Percentiles rank a stretch among this genome's conserved stretches.
These are phyloP conservation scores for Meghimatium bilineatum DNA, from an alignment of 2,888 invertebrate genomes.

Conservation along the genomic window DNA sequence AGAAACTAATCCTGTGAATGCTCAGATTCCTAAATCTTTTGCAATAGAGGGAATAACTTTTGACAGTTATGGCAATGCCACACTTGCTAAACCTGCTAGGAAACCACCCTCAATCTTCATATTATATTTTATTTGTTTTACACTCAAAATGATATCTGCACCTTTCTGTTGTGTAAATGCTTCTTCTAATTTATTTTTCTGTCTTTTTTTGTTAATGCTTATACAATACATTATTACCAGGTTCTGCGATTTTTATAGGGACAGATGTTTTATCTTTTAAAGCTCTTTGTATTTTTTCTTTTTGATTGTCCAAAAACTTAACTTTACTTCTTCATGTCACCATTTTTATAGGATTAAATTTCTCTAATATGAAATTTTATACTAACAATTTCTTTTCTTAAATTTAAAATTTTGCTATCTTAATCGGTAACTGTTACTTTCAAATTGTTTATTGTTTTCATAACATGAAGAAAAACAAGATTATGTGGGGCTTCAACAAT, in stretches of 20 bases:
- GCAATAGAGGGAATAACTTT: too few relatives aligned
- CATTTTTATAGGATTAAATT: slow-evolving; percentile 30
- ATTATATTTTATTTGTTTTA: slow-evolving; percentile 43
- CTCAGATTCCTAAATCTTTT: too few relatives aligned
- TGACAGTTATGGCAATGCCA: slow-evolving; percentile 40
- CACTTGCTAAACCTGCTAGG: slow-evolving; percentile 35
- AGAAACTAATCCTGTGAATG: too few relatives aligned
- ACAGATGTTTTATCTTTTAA: slow-evolving; percentile 31
- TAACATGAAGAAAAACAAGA: slow-evolving; percentile 48
- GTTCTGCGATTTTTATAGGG: slow-evolving; percentile 28
- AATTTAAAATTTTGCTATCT: slow-evolving; percentile 42
- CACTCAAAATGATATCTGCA: slow-evolving; percentile 46
- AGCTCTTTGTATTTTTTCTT: slow-evolving; percentile 24
- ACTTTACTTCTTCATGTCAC: slow-evolving; percentile 4
- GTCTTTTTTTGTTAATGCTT: slow-evolving; percentile 44
- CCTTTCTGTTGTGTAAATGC: slow-evolving; percentile 46
- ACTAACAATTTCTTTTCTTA: slow-evolving; percentile 44
- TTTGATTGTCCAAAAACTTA: slow-evolving; percentile 12
- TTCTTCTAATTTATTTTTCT: slow-evolving; percentile 46
- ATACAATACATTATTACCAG: slow-evolving; percentile 29
- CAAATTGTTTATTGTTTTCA: slow-evolving; percentile 40
- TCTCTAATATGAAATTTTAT: slow-evolving; percentile 53
- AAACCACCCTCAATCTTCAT: slow-evolving; percentile 50
- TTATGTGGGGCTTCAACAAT: slow-evolving; percentile 48
- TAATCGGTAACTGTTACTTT: slow-evolving; percentile 46